Base-by-base conservation (phyloP, 2,113 vertebrate species). In the Bagarius yarrelli region DNA sequence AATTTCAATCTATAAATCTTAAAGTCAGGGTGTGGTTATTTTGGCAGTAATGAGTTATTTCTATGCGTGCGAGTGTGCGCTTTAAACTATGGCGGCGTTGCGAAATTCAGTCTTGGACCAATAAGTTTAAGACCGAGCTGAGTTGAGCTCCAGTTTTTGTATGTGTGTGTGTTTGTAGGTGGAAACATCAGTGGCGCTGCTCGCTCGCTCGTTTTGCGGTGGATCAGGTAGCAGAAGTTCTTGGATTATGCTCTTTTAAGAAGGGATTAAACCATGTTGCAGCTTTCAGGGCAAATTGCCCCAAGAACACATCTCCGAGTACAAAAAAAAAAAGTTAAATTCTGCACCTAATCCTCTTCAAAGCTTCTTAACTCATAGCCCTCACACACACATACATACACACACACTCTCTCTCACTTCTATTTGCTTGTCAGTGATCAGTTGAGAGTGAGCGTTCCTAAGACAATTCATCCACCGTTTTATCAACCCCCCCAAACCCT, bases 221-320 rank as follows among this genome's bases (percentile, higher is more conserved):
- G 89, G 91, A 92, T 93, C 90, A 93, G 88, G 91, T 91, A 87
- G 91, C 90, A 91, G 88, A 87, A 84, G 76, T 80, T 71, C 87
- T 85, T 88, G 91, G 91, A 94, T 94, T 93, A 92, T 88, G 90
- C 89, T 88, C 88, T 90, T 93, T 93, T 92, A 92, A 92, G 84
- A 91, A 90, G 84, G 90, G 92, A 92, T 93, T 93, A 93, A 47
- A 90, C 89, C 83, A 89, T 91, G 91, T 92, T 86, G 87, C 88
- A 91, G 91, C 80, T 87, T 93, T 94, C 90, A 89, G 92, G 91
- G 91, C 91, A 92, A 93, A 93, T 92, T 91, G 91, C 91, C 89
- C 89, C 83, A 69, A 91, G 91, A 83, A 91, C 89, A 89, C 88
- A 83, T 89, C 88, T 85, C 87, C 53, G 70, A 76, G 80, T 84